These are phyloP conservation scores for Cantharis lateralis DNA, from an alignment of 2,888 invertebrate genomes.

Conservation along the genomic window DNA sequence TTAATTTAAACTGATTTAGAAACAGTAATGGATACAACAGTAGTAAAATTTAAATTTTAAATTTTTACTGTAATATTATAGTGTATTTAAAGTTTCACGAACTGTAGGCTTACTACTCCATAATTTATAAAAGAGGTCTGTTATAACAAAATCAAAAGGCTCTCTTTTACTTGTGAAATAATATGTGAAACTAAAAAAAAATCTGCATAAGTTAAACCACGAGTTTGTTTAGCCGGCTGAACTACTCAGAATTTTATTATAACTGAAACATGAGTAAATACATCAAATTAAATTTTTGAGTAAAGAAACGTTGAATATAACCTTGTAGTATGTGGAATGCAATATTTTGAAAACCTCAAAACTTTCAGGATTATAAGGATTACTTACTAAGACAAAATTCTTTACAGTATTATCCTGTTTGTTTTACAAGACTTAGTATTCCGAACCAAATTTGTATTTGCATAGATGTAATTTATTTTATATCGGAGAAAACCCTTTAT, in stretches of 20 bases:
- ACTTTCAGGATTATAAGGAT: slow-evolving; percentile 2
- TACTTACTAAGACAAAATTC: slow-evolving; percentile 1
- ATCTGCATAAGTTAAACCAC: neutral
- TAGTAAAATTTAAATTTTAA: too few species aligned
- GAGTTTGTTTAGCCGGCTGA: neutral
- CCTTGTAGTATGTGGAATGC: neutral
- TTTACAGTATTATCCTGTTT: neutral
- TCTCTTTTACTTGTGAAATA: neutral
- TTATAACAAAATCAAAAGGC: neutral
- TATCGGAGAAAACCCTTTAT: neutral
- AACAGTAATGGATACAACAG: too few species aligned
- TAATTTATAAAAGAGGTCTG: neutral
- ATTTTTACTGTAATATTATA: too few species aligned
- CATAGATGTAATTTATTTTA: neutral
- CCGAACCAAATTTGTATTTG: slow-evolving; percentile 1
- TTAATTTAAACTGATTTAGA: too few species aligned
- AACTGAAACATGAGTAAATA: neutral
- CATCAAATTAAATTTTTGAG: neutral
- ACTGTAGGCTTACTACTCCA: too few species aligned
- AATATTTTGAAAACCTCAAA: slow-evolving; percentile 2
- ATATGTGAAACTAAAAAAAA: neutral
- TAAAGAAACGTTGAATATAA: neutral
- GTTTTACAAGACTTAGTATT: neutral
- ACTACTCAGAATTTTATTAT: neutral
- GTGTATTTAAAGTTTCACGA: too few species aligned